Conservation (phyloP, 1,140 invertebrate genomes). For the Apis laboriosa region DNA sequence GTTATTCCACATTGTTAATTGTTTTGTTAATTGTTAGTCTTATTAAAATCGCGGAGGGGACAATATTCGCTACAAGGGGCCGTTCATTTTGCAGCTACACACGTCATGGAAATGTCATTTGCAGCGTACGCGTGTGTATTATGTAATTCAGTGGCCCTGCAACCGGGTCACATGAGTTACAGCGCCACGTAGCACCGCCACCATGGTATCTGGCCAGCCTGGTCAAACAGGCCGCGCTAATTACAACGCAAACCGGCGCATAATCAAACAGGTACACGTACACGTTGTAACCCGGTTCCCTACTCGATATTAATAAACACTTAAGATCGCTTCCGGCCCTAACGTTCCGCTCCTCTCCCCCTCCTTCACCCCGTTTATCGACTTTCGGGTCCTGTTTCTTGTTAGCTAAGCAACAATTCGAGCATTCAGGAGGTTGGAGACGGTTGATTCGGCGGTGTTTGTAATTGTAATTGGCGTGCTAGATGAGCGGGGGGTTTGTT, state of each 20-base stretch:
- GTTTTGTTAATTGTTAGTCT: neutral
- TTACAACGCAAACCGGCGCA: conserved; percentile 63
- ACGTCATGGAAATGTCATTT: conserved; percentile 63
- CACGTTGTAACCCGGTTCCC: neutral
- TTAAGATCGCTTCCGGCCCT: conserved; percentile 49
- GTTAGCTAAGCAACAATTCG: neutral
- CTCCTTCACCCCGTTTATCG: neutral
- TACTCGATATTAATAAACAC: conserved; percentile 56
- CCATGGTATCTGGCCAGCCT: conserved; percentile 55
- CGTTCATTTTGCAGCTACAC: conserved; percentile 42
- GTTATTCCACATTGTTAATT: neutral
- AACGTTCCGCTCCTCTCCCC: too few relatives aligned
- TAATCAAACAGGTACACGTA: conserved; percentile 61
- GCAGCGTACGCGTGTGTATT: conserved; percentile 55
- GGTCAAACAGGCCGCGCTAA: conserved; percentile 62
- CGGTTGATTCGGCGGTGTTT: too few relatives aligned
- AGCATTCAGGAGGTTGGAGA: too few relatives aligned
- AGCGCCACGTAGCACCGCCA: conserved; percentile 47
- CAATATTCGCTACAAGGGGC: neutral
- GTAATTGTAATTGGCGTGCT: too few relatives aligned
- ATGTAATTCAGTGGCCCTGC: conserved; percentile 63
- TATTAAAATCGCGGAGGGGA: neutral
- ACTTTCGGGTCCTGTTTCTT: neutral
- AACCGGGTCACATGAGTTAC: conserved; percentile 66
- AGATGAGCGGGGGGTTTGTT: too few relatives aligned